Base-by-base conservation (phyloP, 1,140 invertebrate species). In the Prorops nasuta region DNA sequence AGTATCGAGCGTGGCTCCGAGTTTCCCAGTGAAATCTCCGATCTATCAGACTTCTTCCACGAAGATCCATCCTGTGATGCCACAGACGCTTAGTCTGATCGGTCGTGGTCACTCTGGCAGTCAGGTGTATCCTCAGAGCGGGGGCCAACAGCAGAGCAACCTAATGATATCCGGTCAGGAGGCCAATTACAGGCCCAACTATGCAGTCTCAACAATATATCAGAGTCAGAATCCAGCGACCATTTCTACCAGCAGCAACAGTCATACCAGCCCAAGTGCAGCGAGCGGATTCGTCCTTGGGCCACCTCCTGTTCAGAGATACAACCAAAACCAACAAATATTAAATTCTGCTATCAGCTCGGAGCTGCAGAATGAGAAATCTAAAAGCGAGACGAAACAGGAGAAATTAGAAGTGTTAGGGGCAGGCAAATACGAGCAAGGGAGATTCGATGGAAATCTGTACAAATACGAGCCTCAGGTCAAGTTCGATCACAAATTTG, bases 1-100 rank as follows among this genome's bases (percentile, higher is more conserved):
- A 42, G 86, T 91, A 44, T 91, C 88, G 60, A 91, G 88, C 72
- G 89, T 91, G 35, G 87, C 88, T 43, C 89, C 88, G 19, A 90
- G 85, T 57, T 76, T 77, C 45, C 72, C 80, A 58, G 89, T 85
- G 69, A 84, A 86, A 68, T 90, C 83, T 58, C 87, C 84, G 63
- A 88, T 89, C 54, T 89, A 89, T 75, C 87, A 89, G 70, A 89
- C 87, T 32, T 87, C 86, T 7, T 90, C 88, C 39, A 90, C 86
- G 48, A 88, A 89, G 72, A 86, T 90, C 45, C 85, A 88, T 76
- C 88, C 87, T 28, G 86, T 89, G 46, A 87, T 88, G 77, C 88
- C 88, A 21, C 87, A 89, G 66, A 88, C 84, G 6, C 78, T 88
- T 54, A 79, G 77, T 39, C 56, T 78, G 2, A 69, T 78, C 28